Evolutionary conservation across 2,888 invertebrate genomes (phyloP), one percentile per base, ranked within the genome.

Genomic region (Perizoma affinitatum): DNA sequence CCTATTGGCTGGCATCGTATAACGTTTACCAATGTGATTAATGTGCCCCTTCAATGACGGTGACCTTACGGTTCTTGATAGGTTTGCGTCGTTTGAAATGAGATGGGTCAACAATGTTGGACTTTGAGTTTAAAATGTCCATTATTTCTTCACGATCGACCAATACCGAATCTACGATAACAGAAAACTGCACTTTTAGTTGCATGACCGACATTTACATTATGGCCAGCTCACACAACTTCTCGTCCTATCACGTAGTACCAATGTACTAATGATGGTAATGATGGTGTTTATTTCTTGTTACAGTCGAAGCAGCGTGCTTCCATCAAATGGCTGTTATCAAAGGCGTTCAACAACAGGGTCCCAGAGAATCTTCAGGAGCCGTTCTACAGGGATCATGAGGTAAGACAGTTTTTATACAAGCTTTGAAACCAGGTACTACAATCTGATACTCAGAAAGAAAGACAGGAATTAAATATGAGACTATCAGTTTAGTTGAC

Each of bases 231-330:
- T 22, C 22, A 22, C 3, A 22, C 3, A 22, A 22, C 22, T 22
- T 38, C 7, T 6, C 7, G 38, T 6, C 38, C 6, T 38, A 38
- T 38, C 38, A 38, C 5, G 7, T 38, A 38, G 5, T 4, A 6
- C 7, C 7, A 6, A 38, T 38, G 38, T 38, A 38, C 38, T 38
- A 1, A 42, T 42, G 5, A n/a, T n/a, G n/a, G n/a, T 42, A 5
- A 5, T 42, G 4, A 11, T 11, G 10, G 52, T 56, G 53, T 63
- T 58, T 72, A 70, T 69, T 76, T 81, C 9, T 88, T 88, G 82
- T 96, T 96, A 33, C 95, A 98, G 98, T 98, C 98, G 79, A 98
- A 98, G 93, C 97, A 98, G 90, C 95, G 97, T 91, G 97, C 98
- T 82, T 98, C 98, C 80, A 95, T 98, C 82, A 97, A 98, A 94